A percentile compares a stretch with the other conserved stretches of the same genome.
phyloP scores from a whole-genome alignment of 2,888 invertebrate genomes.

The Drosophila subquinaria region DNA sequence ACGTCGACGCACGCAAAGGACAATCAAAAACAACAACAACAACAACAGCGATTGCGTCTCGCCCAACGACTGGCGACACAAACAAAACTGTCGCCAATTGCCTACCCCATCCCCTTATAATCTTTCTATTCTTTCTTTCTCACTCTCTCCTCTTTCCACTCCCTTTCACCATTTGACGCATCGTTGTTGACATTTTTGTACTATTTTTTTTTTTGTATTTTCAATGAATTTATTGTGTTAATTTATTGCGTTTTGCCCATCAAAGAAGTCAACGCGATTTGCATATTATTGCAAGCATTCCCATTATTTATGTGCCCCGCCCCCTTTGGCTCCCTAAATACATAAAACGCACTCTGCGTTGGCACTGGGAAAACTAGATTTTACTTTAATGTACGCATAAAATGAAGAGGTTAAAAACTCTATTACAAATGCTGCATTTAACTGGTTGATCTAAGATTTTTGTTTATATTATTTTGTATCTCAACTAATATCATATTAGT shows the following conservation, averaged over 20 bases:
- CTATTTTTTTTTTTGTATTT: constrained; percentile 13
- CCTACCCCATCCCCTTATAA: constrained; percentile 1
- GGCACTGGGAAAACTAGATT: neutral
- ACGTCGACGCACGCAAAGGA: constrained; percentile 70
- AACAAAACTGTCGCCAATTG: constrained; percentile 60
- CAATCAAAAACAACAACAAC: constrained; percentile 51
- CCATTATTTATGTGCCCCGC: constrained; percentile 50
- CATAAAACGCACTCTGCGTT: neutral
- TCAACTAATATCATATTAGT: too few relatives aligned
- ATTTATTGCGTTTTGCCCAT: constrained; percentile 77
- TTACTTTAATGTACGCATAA: constrained; percentile 1
- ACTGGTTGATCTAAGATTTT: neutral
- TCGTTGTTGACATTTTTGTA: constrained; percentile 27
- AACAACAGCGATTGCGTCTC: constrained; percentile 21
- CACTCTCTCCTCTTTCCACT: too few relatives aligned
- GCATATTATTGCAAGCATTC: constrained; percentile 67
- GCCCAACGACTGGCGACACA: constrained; percentile 54
- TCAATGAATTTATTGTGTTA: constrained; percentile 79
- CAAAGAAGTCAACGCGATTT: constrained; percentile 63
- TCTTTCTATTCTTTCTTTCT: neutral
- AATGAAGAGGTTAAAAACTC: neutral
- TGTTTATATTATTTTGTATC: neutral
- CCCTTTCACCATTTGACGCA: constrained; percentile 1
- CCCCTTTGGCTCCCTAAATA: neutral
- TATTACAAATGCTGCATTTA: neutral